Conservation (phyloP, 2,113 vertebrate genomes). For the Vidua chalybeata region DNA sequence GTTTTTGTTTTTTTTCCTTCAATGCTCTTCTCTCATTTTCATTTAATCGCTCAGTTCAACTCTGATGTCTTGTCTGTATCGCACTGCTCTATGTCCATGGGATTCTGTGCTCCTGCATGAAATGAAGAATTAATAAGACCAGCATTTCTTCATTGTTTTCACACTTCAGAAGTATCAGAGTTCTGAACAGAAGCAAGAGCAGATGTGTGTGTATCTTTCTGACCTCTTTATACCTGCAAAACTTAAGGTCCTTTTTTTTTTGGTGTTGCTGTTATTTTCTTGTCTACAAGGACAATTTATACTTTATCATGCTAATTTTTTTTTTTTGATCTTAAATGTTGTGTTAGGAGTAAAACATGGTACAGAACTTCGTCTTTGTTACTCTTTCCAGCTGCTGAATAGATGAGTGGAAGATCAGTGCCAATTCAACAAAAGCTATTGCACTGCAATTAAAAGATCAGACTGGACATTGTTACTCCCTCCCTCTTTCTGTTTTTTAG, state of each 20-base stretch:
- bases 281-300: neutral
- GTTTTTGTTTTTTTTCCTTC: neutral
- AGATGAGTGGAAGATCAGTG: neutral
- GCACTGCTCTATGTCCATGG: accelerated
- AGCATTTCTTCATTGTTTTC: neutral
- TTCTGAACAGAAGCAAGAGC: neutral
- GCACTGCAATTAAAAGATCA: neutral
- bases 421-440: neutral
- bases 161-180: neutral
- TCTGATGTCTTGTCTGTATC: neutral
- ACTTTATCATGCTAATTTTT: neutral
- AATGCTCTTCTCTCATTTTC: neutral
- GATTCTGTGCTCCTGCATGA: neutral
- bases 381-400: neutral
- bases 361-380: neutral
- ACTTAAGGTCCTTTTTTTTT: neutral
- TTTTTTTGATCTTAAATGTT: neutral
- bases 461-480: neutral
- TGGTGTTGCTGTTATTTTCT: neutral
- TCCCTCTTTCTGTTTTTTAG: neutral
- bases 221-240: neutral
- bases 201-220: neutral
- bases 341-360: neutral
- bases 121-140: neutral
- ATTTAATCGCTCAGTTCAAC: neutral